These are phyloP conservation scores for Melipona beecheii DNA, from an alignment of 2,888 invertebrate genomes.

Conservation along the genomic window DNA sequence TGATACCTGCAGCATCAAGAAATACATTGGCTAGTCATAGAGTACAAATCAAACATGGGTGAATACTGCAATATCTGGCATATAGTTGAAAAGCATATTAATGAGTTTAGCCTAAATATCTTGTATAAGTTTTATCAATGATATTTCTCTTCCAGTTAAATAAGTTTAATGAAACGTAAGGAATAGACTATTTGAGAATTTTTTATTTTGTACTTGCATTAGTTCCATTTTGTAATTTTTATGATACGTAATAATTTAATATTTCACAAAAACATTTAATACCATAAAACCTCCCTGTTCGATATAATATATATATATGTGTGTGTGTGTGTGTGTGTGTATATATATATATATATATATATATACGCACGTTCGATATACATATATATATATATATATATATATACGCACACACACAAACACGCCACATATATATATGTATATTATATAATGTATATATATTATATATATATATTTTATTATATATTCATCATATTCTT, in stretches of 20 bases:
- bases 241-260: slow-evolving; percentile 10
- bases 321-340: too few species aligned
- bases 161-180: slow-evolving; percentile 19
- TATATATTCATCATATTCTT: slow-evolving; percentile 20
- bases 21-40: slow-evolving; percentile 59
- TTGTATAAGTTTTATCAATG: slow-evolving; percentile 23
- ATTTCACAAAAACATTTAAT: slow-evolving; percentile 5
- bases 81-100: slow-evolving; percentile 29
- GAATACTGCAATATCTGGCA: slow-evolving; percentile 44
- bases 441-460: not conserved
- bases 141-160: slow-evolving; percentile 37
- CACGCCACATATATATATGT: not conserved
- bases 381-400: not conserved
- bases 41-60: slow-evolving; percentile 61
- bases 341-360: too few species aligned
- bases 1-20: slow-evolving; percentile 49
- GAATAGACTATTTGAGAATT: slow-evolving; percentile 24
- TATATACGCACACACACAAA: not conserved
- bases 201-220: slow-evolving; percentile 29
- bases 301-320: slow-evolving; percentile 8
- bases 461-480: slow-evolving; percentile 23
- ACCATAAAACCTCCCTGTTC: slow-evolving; percentile 21
- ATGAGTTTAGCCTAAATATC: slow-evolving; percentile 25
- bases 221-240: slow-evolving; percentile 20
- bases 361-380: too few species aligned